These are phyloP conservation scores for Lysandra coridon DNA, from an alignment of 2,888 invertebrate species.

Conservation along the genomic window DNA sequence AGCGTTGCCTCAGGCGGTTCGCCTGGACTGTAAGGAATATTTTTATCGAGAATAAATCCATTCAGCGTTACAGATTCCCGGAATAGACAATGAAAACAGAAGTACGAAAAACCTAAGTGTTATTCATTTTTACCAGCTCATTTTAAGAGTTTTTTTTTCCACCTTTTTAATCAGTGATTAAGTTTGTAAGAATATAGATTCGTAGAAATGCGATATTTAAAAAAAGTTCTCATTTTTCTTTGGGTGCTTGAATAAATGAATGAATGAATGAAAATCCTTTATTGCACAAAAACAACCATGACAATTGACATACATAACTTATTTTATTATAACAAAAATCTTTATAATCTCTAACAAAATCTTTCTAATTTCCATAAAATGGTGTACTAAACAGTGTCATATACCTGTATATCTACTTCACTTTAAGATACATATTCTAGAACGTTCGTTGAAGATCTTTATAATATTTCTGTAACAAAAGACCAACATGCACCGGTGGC, in stretches of 20 bases:
- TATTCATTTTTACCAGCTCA: background rate
- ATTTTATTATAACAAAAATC: too few species aligned
- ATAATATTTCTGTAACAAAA: conserved; percentile 23
- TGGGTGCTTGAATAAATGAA: too few species aligned
- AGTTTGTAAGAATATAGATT: background rate
- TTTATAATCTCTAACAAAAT: too few species aligned
- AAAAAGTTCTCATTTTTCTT: too few species aligned
- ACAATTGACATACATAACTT: too few species aligned
- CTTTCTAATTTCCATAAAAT: too few species aligned
- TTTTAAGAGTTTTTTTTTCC: background rate
- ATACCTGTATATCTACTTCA: too few species aligned
- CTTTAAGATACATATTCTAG: background rate
- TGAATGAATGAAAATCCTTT: too few species aligned
- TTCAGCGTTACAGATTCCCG: background rate
- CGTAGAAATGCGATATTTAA: background rate
- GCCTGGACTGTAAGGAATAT: background rate
- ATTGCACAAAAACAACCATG: too few species aligned
- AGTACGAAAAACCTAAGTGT: background rate
- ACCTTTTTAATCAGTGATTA: background rate
- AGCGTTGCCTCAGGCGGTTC: background rate
- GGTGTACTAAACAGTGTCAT: too few species aligned
- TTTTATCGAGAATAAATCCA: background rate
- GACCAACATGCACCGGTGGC: conserved; percentile 18
- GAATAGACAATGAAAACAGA: background rate
- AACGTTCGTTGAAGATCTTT: conserved; percentile 6